phyloP scores from a whole-genome alignment of 2,888 invertebrate genomes.

The Pollenia angustigena region DNA sequence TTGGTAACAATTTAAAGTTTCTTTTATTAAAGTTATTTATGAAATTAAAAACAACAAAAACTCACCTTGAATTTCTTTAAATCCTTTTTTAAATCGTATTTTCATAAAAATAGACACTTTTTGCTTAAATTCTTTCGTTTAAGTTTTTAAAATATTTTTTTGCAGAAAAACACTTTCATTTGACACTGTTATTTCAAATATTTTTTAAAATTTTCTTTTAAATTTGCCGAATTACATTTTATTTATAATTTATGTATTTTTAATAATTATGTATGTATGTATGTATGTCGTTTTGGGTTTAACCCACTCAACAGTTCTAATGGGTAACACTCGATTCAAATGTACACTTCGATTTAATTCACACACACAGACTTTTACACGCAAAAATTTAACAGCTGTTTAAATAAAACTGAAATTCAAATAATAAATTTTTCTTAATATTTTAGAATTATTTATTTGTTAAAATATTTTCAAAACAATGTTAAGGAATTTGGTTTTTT shows the following conservation, averaged over 20 bases:
- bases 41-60: neutral
- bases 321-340: conserved; percentile 23
- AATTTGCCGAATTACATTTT: conserved; percentile 5
- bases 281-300: conserved; percentile 11
- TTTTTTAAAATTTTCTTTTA: conserved; percentile 8
- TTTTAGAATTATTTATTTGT: neutral
- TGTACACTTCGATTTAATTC: neutral
- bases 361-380: neutral
- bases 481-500: conserved; percentile 16
- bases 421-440: neutral
- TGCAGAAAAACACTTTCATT: neutral
- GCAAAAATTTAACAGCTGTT: conserved; percentile 38
- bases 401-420: conserved; percentile 36
- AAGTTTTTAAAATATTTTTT: conserved; percentile 8
- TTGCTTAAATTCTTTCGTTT: neutral
- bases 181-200: conserved; percentile 5
- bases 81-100: neutral
- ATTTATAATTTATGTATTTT: neutral
- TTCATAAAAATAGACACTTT: neutral
- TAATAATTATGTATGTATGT: conserved; percentile 14
- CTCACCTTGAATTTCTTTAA: conserved; percentile 51
- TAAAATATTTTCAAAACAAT: conserved; percentile 17
- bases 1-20: conserved; percentile 64
- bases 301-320: conserved; percentile 42
- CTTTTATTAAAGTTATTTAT: neutral